Percentiles rank a stretch among this genome's conserved stretches.
phyloP scores from a whole-genome alignment of 2,113 vertebrate species.

The Ceuthmochares aereus region DNA sequence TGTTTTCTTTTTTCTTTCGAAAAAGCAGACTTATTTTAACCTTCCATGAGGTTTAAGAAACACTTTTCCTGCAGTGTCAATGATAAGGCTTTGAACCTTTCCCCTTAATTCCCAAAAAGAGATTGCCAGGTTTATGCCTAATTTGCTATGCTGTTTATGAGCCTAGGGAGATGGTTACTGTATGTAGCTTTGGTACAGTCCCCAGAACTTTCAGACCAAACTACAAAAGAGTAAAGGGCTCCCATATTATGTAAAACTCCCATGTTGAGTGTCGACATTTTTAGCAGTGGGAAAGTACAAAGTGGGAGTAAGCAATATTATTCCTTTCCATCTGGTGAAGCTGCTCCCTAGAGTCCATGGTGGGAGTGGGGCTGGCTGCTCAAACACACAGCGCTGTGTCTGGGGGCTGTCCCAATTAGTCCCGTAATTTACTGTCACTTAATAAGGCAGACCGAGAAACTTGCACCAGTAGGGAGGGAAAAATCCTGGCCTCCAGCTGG shows the following conservation, averaged over 20 bases:
- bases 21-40: neutral
- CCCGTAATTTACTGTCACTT: conserved; percentile 57
- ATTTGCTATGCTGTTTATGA: neutral
- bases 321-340: neutral
- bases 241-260: neutral
- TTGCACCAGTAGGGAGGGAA: neutral
- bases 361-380: neutral
- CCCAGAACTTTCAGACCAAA: neutral
- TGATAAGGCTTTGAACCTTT: neutral
- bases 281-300: neutral
- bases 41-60: neutral
- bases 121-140: neutral
- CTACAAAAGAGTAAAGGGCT: neutral
- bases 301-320: neutral
- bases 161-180: neutral
- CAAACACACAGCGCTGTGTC: neutral
- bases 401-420: neutral
- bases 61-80: neutral
- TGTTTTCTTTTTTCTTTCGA: neutral
- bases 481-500: conserved; percentile 57
- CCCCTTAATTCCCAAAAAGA: neutral
- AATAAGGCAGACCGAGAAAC: neutral
- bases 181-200: accelerated
- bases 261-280: neutral
- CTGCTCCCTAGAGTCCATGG: neutral